Evolutionary conservation across 2,888 invertebrate genomes (phyloP).

Genomic region (Cephus rjabovi): DNA sequence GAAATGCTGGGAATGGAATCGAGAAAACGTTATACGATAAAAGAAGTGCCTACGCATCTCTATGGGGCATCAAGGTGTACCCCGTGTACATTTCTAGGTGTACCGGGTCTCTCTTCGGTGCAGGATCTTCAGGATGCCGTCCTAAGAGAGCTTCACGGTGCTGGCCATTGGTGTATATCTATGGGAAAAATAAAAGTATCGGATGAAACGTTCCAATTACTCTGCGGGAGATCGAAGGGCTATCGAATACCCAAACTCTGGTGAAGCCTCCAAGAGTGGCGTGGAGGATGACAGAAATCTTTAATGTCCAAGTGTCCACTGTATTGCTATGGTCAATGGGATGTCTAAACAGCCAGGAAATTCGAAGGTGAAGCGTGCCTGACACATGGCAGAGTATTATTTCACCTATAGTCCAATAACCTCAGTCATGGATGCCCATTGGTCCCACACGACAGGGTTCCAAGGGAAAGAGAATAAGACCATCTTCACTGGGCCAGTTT

Average conservation of each 20-base stretch:
- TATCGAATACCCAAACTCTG: neutral
- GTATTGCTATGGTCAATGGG: neutral
- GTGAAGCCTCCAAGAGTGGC: neutral
- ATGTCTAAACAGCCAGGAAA: neutral
- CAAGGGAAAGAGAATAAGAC: slow-evolving; percentile 11
- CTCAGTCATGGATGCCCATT: slow-evolving; percentile 7
- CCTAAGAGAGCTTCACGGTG: neutral
- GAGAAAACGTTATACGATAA: neutral
- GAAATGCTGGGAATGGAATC: neutral
- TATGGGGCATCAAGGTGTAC: neutral
- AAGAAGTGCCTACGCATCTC: neutral
- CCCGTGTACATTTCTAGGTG: neutral
- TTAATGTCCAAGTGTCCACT: neutral
- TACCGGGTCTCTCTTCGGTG: neutral
- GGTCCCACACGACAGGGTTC: slow-evolving; percentile 18
- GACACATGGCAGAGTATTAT: slow-evolving; percentile 4
- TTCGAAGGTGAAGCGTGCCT: slow-evolving; percentile 10
- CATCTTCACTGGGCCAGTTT: slow-evolving; percentile 13
- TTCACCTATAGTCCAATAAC: neutral
- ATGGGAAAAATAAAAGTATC: neutral
- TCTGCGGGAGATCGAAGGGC: neutral
- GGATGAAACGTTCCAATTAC: neutral
- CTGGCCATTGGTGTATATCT: neutral
- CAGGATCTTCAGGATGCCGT: neutral
- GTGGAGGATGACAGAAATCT: neutral